Evolutionary conservation across 37 sponge, comb jelly and placozoan genomes (phyloP), one percentile per base, ranked within the genome.

Genomic region (Aplysina aerophoba): DNA sequence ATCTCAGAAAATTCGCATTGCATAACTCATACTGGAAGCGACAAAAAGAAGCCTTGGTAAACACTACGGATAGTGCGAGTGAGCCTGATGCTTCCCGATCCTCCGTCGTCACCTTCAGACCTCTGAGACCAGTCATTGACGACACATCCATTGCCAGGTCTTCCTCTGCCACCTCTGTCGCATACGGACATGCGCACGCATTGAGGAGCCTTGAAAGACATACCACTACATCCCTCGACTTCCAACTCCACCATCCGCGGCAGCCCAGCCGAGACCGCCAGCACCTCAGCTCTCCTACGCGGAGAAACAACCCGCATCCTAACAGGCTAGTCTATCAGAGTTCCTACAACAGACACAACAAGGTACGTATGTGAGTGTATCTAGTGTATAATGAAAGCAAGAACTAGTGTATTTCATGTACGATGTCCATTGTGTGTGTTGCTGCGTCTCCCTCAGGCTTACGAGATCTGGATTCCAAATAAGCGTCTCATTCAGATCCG

Each of bases 291-390:
- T 39, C 72, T 4, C 68, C 85, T 33, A 69, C 85, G 59, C 59
- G 85, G 1, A 25, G 55, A 17, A 84, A 57, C 74, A 84, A 72
- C 59, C 85, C 85, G 1, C 85, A 84, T 0, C 85, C 85, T n/a
- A 24, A 19, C 4, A 74, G 85, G 50, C 74, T 84, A 0, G 59
- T 0, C 73, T 84, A 58, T 24, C 85, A 84, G 39, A 73, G 72
- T 28, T 60, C 85, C 14, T 84, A 84, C 74, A 84, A 84, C 74
- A 72, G 85, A 73, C 36, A 73, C 31, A 13, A 55, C 25, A 72
- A 58, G 74, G 85, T 84, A 50, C 15, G 36, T 44, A 44, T 44
- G 50, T n/a, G n/a, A n/a, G n/a, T n/a, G n/a, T n/a, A n/a, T n/a
- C n/a, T n/a, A n/a, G n/a, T n/a, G n/a, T n/a, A n/a, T n/a, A n/a